A percentile compares a stretch with the other conserved stretches of the same genome.
Evolutionary conservation across 1,140 invertebrate species (phyloP).

Genomic region (Hermatobates lingyangjiaoensis): DNA sequence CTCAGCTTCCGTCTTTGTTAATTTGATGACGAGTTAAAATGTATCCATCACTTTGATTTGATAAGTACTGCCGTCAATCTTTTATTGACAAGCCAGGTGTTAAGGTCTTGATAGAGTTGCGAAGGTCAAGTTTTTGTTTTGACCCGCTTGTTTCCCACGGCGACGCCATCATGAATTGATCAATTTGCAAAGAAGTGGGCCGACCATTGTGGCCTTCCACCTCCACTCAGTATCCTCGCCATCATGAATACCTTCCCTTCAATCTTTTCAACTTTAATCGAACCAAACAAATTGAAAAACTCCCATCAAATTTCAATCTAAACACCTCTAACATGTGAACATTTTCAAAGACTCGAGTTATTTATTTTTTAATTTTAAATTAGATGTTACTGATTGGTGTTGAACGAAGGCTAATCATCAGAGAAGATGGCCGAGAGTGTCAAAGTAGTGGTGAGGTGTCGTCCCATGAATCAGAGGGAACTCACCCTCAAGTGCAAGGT

Average conservation of each 20-base stretch:
- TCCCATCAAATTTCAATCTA: neutral
- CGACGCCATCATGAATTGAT: no score
- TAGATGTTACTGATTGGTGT: neutral
- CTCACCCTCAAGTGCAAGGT: slow-evolving; percentile 49
- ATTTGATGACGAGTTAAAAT: no score
- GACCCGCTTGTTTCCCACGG: neutral
- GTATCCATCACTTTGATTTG: no score
- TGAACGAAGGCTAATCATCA: neutral
- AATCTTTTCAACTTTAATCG: neutral
- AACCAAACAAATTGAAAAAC: neutral
- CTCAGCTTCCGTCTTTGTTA: no score
- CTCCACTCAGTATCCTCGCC: neutral
- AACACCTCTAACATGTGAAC: neutral
- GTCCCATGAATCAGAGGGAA: slow-evolving; percentile 69
- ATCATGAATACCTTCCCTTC: neutral
- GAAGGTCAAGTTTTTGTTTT: slow-evolving; percentile 3
- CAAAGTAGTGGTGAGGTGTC: slow-evolving; percentile 78
- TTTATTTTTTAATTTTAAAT: neutral
- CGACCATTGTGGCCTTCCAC: no score
- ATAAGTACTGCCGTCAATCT: no score
- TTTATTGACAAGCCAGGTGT: neutral
- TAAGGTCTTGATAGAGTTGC: neutral
- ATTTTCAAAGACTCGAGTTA: neutral
- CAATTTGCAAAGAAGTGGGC: no score
- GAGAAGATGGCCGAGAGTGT: slow-evolving; percentile 48